A percentile compares a stretch with the other conserved stretches of the same genome.
Conservation (phyloP, 2,797 vertebrate genomes). For the Ficedula albicollis region DNA sequence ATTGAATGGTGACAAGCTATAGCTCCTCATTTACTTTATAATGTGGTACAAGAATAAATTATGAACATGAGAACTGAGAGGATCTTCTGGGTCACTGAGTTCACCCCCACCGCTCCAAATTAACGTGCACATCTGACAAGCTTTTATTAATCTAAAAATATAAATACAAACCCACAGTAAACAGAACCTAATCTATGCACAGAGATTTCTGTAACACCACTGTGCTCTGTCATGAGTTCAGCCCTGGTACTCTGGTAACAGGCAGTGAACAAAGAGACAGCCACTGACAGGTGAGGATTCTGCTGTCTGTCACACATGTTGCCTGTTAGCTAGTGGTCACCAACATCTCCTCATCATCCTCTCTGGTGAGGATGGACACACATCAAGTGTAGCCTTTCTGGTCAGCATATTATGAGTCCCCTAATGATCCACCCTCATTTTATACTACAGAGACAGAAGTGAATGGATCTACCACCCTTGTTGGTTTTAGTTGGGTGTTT, state of each 20-base stretch:
- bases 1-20: neutral
- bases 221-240: neutral
- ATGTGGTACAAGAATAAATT: neutral
- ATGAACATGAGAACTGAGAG: neutral
- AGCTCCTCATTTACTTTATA: neutral
- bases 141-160: conserved; percentile 2
- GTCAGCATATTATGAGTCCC: neutral
- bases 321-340: neutral
- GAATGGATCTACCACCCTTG: neutral
- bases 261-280: neutral
- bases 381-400: neutral
- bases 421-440: neutral
- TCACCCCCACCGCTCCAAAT: neutral
- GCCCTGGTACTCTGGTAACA: neutral
- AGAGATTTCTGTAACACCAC: neutral
- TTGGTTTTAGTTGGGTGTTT: neutral
- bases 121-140: neutral
- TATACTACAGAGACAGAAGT: neutral
- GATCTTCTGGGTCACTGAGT: neutral
- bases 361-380: neutral
- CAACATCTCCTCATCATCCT: neutral
- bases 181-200: neutral
- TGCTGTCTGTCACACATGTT: neutral
- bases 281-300: neutral
- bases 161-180: neutral